Evolutionary conservation across 2,797 vertebrate genomes (phyloP).

Genomic region (Rhadinocentrus ornatus): DNA sequence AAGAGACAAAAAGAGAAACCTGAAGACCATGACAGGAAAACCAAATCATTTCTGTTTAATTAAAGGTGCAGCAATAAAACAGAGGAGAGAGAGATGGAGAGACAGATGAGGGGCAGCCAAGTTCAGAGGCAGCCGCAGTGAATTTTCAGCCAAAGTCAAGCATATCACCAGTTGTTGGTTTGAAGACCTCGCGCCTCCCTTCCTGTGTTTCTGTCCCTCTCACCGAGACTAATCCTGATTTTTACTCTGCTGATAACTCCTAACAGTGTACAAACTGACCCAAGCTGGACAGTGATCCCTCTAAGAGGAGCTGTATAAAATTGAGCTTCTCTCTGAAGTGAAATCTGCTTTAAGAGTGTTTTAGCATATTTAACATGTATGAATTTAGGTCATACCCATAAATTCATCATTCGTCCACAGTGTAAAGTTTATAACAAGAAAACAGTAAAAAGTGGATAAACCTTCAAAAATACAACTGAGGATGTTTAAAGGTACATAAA

Average conservation of each 20-base stretch:
- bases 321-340: background rate
- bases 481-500: too few species aligned
- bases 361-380: background rate
- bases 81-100: background rate
- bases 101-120: background rate
- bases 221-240: constrained; percentile 36
- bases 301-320: background rate
- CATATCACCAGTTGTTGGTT: constrained; percentile 16
- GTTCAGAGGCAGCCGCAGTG: background rate
- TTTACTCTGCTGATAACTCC: constrained; percentile 25
- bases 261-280: constrained; percentile 29
- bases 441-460: background rate
- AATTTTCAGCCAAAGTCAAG: constrained; percentile 33
- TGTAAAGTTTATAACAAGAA: background rate
- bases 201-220: constrained; percentile 6
- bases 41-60: constrained; percentile 31
- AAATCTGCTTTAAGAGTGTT: constrained; percentile 1
- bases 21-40: constrained; percentile 12
- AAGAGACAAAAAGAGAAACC: constrained; percentile 7
- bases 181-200: constrained; percentile 34
- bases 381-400: constrained; percentile 23
- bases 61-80: background rate
- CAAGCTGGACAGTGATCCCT: constrained; percentile 3
- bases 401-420: constrained; percentile 5
- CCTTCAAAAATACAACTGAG: background rate